Evolutionary conservation across 2,797 vertebrate species (phyloP).

Genomic region (Adelosebastes latens): DNA sequence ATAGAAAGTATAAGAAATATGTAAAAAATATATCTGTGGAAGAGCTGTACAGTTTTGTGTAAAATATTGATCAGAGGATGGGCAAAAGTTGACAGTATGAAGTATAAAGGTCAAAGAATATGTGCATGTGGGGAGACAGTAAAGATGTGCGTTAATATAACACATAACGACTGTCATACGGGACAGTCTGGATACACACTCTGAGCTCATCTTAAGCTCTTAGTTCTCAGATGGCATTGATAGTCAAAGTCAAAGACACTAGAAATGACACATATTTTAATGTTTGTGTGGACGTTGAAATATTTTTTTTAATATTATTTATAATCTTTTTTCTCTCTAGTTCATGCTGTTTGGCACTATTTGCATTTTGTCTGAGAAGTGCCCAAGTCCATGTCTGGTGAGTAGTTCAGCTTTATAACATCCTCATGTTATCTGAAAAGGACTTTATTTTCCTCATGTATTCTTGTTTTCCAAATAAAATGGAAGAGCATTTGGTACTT

Average conservation of each 20-base stretch:
- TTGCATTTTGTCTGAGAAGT: slow-evolving; percentile 73
- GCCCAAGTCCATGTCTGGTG: slow-evolving; percentile 78
- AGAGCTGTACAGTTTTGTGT: not conserved
- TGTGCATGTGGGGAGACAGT: not conserved
- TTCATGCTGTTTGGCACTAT: slow-evolving; percentile 63
- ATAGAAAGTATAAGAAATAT: no score
- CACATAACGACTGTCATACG: not conserved
- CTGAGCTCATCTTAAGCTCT: not conserved
- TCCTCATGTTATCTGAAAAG: not conserved
- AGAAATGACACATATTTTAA: not conserved
- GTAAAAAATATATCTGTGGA: no score
- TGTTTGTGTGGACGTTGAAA: not conserved
- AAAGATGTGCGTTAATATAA: not conserved
- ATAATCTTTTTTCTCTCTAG: slow-evolving; percentile 47
- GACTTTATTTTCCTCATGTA: not conserved
- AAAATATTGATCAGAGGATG: not conserved
- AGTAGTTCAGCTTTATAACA: slow-evolving; percentile 40
- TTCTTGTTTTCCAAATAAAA: no score
- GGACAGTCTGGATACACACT: not conserved
- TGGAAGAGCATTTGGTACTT: no score
- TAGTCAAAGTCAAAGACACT: not conserved
- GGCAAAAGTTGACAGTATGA: not conserved
- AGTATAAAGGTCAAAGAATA: not conserved
- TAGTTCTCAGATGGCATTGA: not conserved
- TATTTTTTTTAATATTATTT: not conserved